Base-by-base conservation (phyloP, 1,140 invertebrate species). In the Grapholita molesta region DNA sequence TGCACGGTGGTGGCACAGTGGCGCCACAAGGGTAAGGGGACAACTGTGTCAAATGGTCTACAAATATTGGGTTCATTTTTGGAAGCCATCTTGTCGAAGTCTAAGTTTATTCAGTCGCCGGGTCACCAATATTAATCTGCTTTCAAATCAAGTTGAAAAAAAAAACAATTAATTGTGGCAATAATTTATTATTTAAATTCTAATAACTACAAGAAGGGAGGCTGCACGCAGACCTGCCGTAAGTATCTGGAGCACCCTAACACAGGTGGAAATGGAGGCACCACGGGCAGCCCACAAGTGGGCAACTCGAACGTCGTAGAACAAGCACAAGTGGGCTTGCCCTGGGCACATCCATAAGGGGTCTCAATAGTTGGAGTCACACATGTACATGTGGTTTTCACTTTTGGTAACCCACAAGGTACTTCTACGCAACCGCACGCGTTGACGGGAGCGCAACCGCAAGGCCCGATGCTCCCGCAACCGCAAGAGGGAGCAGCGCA, bases 151-250 rank as follows among this genome's bases (percentile, higher is more conserved):
- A n/a, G n/a, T n/a, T n/a, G n/a, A n/a, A n/a, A n/a, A n/a, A n/a
- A n/a, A n/a, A n/a, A n/a, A n/a, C n/a, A n/a, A n/a, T n/a, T n/a
- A n/a, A n/a, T n/a, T n/a, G n/a, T n/a, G 12, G 15, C n/a, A 61
- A 61, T 61, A 61, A 61, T 61, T 61, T 61, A 61, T 61, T n/a
- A 61, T 15, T 30, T 8, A 28, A 8, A 61, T 11, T 28, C 3
- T 15, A 33, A 35, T 42, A 30, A 12, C 66, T 55, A 70, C 66
- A 70, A 66, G 30, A 68, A 70, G 1, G 71, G 71, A 8, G 66
- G 68, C 12, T 70, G 71, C 6, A 72, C 64, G 15, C 48, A 42
- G 0, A 72, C 67, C 28, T 72, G 70, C n/a, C 70, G 24, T 21
- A 72, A 28, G 18, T 69, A 72, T 18, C 68, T 72, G 0, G 67